Evolutionary conservation across 2,888 invertebrate genomes (phyloP).

Genomic region (Oeneis ivallda): DNA sequence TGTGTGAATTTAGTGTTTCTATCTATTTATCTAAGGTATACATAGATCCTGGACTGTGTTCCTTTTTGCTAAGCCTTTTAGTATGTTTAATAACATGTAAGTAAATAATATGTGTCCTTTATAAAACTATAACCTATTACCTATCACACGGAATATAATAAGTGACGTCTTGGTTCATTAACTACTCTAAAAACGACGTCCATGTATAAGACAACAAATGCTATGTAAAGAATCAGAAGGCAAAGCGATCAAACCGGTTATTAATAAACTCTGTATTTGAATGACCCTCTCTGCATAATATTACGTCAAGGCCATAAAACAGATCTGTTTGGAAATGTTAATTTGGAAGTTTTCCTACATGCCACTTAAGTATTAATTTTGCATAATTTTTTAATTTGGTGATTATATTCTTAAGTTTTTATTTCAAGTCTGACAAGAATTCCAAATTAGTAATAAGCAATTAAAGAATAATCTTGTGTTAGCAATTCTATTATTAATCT

Average conservation of each 20-base stretch:
- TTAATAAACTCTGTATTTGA: slow-evolving; percentile 75
- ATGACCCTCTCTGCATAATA: slow-evolving; percentile 55
- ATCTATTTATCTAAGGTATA: too few relatives aligned
- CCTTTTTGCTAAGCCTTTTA: too few relatives aligned
- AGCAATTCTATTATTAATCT: slow-evolving; percentile 5
- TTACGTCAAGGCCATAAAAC: slow-evolving; percentile 57
- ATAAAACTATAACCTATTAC: too few relatives aligned
- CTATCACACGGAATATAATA: too few relatives aligned
- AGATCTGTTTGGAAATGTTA: slow-evolving; percentile 19
- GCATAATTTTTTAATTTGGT: slow-evolving; percentile 10
- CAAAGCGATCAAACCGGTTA: slow-evolving; percentile 69
- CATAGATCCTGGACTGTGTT: too few relatives aligned
- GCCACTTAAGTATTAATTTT: slow-evolving; percentile 10
- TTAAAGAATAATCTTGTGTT: slow-evolving; percentile 8
- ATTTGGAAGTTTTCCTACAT: slow-evolving; percentile 19
- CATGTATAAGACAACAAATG: slow-evolving; percentile 38
- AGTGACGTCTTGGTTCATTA: neutral
- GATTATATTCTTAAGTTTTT: slow-evolving; percentile 4
- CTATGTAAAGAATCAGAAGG: slow-evolving; percentile 61
- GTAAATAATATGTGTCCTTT: too few relatives aligned
- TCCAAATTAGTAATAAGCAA: slow-evolving; percentile 3
- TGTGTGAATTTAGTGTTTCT: too few relatives aligned
- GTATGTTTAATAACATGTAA: too few relatives aligned
- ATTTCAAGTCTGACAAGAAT: slow-evolving; percentile 11
- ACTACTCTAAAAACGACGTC: neutral